A percentile compares a stretch with the other conserved stretches of the same genome.
These are phyloP conservation scores for Porites australiensis DNA, from an alignment of 64 coral and sea anemone species.

Conservation along the genomic window DNA sequence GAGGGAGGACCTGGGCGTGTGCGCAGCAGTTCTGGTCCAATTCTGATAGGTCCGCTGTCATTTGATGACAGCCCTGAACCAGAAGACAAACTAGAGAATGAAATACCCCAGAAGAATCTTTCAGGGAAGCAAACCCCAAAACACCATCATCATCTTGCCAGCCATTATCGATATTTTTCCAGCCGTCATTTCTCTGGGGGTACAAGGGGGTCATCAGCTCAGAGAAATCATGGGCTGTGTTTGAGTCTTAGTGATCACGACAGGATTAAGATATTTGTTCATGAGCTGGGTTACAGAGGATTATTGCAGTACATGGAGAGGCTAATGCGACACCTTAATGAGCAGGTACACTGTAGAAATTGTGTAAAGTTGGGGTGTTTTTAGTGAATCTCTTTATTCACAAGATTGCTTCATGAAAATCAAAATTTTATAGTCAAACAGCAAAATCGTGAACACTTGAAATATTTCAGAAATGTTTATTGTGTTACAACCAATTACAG, in stretches of 20 bases:
- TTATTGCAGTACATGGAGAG: slow-evolving; percentile 95
- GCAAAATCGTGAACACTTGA: too few relatives aligned
- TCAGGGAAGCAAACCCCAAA: slow-evolving; percentile 31
- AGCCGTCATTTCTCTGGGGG: slow-evolving; percentile 92
- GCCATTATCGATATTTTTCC: slow-evolving; percentile 94
- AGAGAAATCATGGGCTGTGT: slow-evolving; percentile 82
- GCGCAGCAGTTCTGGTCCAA: slow-evolving; percentile 77
- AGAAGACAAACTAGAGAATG: slow-evolving; percentile 37
- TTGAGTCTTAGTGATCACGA: slow-evolving; percentile 98
- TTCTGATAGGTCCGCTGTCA: slow-evolving; percentile 92
- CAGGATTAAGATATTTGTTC: slow-evolving; percentile 99
- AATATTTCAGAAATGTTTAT: too few relatives aligned
- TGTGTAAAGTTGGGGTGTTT: too few relatives aligned
- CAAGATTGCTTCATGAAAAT: too few relatives aligned
- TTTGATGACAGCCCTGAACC: slow-evolving; percentile 84
- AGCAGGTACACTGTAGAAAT: slow-evolving; percentile 62
- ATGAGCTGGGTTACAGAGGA: slow-evolving; percentile 96
- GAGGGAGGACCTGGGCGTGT: slow-evolving; percentile 56
- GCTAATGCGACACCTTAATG: slow-evolving; percentile 90
- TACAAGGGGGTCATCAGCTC: slow-evolving; percentile 49
- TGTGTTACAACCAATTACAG: too few relatives aligned
- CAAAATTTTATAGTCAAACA: too few relatives aligned
- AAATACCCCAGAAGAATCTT: slow-evolving; percentile 27
- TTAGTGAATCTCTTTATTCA: too few relatives aligned
- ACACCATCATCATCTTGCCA: slow-evolving; percentile 86